Base-by-base conservation (phyloP, 2,797 vertebrate species). In the Ciconia nigra region DNA sequence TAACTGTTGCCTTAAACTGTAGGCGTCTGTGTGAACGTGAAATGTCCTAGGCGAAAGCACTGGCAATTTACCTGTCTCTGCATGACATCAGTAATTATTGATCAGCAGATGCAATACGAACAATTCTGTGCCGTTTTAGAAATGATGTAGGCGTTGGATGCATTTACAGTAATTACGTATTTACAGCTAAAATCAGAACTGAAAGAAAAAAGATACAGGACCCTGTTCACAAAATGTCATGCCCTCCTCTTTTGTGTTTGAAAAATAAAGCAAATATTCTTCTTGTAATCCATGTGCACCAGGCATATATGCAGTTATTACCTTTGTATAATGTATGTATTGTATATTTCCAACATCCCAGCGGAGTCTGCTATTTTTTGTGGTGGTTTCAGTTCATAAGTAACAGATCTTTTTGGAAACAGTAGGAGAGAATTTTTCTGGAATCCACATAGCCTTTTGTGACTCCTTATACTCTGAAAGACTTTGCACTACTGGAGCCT, bases 41-140 rank as follows among this genome's bases (percentile, higher is more conserved):
- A 96, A 80, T 90, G 82, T 97, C 93, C 93, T 54, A 35, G 96
- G 89, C 96, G 95, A 93, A 94, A 90, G 84, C 67, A 54, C 42
- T 92, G 88, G 94, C 95, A 96, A 97, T 98, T 97, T 97, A 95
- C 90, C 93, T 97, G 89, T 95, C 94, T 97, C 94, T 90, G 66
- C 87, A 46, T 92, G 93, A 89, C 94, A 77, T 92, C 71, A 83
- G 70, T 96, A 96, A 97, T 97, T 97, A 94, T 96, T 97, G 94
- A 97, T 95, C 94, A 96, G 89, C 52, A 96, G 89, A 78, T 90
- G 95, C 71, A 90, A 91, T 73, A 26, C 20, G 86, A 96, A 95
- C 92, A 80, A 31, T 55, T 96, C 90, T 91, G 83, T 83, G 69
- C 76, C 89, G 52, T 25, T 97, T 87, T 79, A 83, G 74, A 71